Evolutionary conservation across 2,888 invertebrate genomes (phyloP), one percentile per base, ranked within the genome.

Genomic region (Cactoblastis cactorum): DNA sequence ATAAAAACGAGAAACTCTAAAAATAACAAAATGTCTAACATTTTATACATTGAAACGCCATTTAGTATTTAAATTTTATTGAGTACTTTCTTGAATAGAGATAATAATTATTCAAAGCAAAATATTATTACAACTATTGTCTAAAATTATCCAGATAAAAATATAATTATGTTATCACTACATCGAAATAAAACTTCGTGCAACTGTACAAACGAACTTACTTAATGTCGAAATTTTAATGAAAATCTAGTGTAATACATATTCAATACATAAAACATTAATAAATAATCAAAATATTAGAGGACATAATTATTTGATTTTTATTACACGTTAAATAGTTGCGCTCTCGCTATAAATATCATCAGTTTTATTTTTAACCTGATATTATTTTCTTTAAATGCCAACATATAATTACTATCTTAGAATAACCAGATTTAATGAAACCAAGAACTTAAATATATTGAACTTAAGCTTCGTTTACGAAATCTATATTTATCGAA

Each of bases 141-240:
- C 71, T 77, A 73, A 72, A 68, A 74, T 65, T 71, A 71, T 67
- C 74, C 56, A 67, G 68, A 71, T 68, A 75, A 75, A 74, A 77
- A 73, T 71, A 74, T 70, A n/a, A n/a, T n/a, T n/a, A 71, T 64
- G 67, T 64, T 69, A 69, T 63, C 61, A 57, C 72, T 80, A 81
- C 68, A 53, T 62, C 71, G 63, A 79, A 80, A 78, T 74, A 71
- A 80, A 70, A 59, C 57, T 71, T 68, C 50, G 77, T 82, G 78
- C 73, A 71, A 69, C 79, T 84, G 80, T 84, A 86, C 83, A 86
- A 82, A 83, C 76, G 71, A 80, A 83, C 74, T 76, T 71, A 63
- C 58, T 54, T 59, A 63, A 59, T 63, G 55, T 63, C 59, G 66
- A 60, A 69, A 62, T 61, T 63, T 64, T 72, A 69, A 61, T 64